These are phyloP conservation scores for Oreonectes daqikongensis DNA, from an alignment of 2,797 vertebrate species.

Conservation along the genomic window DNA sequence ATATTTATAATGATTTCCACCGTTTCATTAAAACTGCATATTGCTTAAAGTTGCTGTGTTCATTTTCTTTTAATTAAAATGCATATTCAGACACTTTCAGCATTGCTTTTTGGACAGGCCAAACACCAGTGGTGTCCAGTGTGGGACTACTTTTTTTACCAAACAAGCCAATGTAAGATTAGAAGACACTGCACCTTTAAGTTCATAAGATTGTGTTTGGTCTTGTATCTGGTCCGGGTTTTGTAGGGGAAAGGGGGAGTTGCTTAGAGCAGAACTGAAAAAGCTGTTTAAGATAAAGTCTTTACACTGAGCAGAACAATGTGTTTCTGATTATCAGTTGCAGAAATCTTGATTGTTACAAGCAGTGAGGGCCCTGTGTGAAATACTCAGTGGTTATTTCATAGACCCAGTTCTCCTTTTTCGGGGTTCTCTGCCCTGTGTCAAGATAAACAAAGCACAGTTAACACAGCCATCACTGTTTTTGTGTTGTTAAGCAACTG, in stretches of 20 bases:
- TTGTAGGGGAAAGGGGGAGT: too few species aligned
- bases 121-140: not conserved
- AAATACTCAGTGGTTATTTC: not conserved
- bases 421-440: not conserved
- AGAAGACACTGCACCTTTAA: not conserved
- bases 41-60: not conserved
- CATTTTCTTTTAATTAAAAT: too few species aligned
- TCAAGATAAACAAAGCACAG: not conserved
- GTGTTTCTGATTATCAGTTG: slow-evolving; percentile 4
- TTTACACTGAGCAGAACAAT: not conserved
- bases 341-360: not conserved
- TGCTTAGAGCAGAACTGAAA: not conserved
- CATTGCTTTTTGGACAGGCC: not conserved
- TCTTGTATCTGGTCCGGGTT: too few species aligned
- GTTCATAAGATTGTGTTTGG: too few species aligned
- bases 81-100: not conserved
- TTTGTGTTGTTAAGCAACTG: not conserved
- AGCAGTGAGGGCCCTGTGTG: not conserved
- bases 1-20: not conserved
- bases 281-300: not conserved
- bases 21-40: not conserved
- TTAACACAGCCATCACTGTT: not conserved
- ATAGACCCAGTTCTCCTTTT: not conserved
- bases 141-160: not conserved
- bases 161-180: not conserved